A percentile compares a stretch with the other conserved stretches of the same genome.
phyloP scores from a whole-genome alignment of 2,797 vertebrate species.

The Macropodus opercularis region DNA sequence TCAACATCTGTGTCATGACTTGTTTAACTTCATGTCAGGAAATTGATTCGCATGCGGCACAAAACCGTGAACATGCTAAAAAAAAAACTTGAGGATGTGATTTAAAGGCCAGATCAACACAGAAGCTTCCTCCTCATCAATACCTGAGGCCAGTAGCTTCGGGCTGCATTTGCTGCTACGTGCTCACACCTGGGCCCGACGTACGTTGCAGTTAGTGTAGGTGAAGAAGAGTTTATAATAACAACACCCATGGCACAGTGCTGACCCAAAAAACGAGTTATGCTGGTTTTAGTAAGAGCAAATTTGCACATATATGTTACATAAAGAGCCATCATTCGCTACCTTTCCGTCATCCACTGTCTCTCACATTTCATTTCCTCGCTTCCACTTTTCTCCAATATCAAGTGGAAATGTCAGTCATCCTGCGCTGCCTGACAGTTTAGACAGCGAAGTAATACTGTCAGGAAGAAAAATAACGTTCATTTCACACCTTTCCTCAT shows the following conservation, averaged over 20 bases:
- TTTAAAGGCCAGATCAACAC: no score
- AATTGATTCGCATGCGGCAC: no score
- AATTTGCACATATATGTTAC: no score
- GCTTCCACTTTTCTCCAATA: neutral
- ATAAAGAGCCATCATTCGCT: conserved; percentile 3
- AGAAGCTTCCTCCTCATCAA: no score
- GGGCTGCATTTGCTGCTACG: neutral
- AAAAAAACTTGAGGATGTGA: no score
- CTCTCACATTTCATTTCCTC: conserved; percentile 56
- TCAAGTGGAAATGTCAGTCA: conserved; percentile 52
- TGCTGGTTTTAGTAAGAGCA: neutral
- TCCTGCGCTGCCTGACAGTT: conserved; percentile 5
- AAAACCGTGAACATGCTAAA: no score
- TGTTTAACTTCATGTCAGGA: no score
- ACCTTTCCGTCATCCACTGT: conserved; percentile 25
- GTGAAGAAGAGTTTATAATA: neutral
- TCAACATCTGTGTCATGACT: neutral
- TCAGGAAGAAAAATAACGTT: conserved; percentile 10
- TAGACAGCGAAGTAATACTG: conserved; percentile 8
- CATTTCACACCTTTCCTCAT: neutral
- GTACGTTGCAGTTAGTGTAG: neutral
- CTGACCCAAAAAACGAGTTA: neutral
- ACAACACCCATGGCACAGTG: neutral
- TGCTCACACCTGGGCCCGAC: no score
- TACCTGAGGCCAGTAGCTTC: no score